phyloP scores from a whole-genome alignment of 2,797 vertebrate species.

The Sebastes vulpes region DNA sequence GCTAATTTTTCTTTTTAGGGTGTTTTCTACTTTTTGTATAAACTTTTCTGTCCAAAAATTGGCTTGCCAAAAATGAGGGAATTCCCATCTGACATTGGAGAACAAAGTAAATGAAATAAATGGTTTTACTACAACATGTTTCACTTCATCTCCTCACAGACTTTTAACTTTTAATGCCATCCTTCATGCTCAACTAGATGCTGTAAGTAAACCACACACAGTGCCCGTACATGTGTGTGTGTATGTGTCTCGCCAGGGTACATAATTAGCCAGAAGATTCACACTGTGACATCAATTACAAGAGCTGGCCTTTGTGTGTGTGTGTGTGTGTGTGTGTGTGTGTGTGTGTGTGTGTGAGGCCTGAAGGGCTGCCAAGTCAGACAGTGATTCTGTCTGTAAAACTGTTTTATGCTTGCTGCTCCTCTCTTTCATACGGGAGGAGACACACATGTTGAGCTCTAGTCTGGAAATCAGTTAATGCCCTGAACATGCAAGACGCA shows the following conservation, averaged over 20 bases:
- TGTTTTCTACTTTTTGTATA: neutral
- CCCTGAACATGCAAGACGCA: neutral
- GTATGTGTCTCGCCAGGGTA: conserved; percentile 35
- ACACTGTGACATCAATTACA: conserved; percentile 39
- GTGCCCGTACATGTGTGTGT: conserved; percentile 53
- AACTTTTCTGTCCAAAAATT: neutral
- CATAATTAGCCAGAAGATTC: conserved; percentile 29
- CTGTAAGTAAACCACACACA: conserved; percentile 43
- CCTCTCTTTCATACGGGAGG: conserved; percentile 2
- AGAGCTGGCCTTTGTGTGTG: neutral
- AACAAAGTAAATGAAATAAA: neutral
- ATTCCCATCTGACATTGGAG: neutral
- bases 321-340: conserved; percentile 59
- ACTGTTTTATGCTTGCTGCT: neutral
- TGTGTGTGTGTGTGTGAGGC: neutral
- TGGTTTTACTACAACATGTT: neutral
- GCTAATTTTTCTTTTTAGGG: neutral
- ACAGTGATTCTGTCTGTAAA: conserved; percentile 12
- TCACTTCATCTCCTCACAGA: neutral
- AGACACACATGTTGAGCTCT: neutral
- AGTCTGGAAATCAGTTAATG: neutral
- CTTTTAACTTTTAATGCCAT: conserved; percentile 51
- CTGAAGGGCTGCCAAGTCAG: conserved; percentile 46
- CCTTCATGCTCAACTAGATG: conserved; percentile 53
- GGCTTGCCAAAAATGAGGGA: no score